These are phyloP conservation scores for Proteles cristata DNA, from an alignment of 2,113 vertebrate genomes.

Conservation along the genomic window DNA sequence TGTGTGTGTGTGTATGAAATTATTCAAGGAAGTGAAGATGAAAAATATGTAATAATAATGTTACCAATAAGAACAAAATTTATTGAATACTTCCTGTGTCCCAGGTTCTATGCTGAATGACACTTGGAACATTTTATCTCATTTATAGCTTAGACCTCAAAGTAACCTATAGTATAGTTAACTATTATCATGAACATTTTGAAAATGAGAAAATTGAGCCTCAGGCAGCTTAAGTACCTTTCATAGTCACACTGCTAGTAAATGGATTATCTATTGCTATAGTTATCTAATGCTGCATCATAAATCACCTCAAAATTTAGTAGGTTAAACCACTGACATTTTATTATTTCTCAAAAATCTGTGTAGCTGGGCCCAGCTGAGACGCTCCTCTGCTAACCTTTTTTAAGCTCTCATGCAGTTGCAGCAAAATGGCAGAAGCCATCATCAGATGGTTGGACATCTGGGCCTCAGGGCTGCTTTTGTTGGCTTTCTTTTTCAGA, in stretches of 20 bases:
- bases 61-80: slow-evolving; percentile 32
- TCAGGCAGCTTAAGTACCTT: slow-evolving; percentile 36
- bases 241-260: background rate
- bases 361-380: background rate
- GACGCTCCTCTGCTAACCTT: background rate
- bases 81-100: background rate
- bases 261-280: background rate
- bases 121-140: slow-evolving; percentile 4
- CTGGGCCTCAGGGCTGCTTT: background rate
- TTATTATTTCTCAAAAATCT: background rate
- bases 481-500: background rate
- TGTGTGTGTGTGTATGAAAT: background rate
- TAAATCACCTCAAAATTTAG: background rate
- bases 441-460: background rate
- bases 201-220: slow-evolving; percentile 48
- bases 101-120: background rate
- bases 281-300: background rate
- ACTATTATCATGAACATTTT: slow-evolving; percentile 40
- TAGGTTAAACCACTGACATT: background rate
- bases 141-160: slow-evolving; percentile 22
- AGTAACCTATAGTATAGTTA: slow-evolving; percentile 36
- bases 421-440: background rate
- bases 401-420: background rate
- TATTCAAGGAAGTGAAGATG: background rate
- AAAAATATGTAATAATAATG: background rate